Evolutionary conservation across 2,888 invertebrate genomes (phyloP).

Genomic region (Drosophila demipolita): DNA sequence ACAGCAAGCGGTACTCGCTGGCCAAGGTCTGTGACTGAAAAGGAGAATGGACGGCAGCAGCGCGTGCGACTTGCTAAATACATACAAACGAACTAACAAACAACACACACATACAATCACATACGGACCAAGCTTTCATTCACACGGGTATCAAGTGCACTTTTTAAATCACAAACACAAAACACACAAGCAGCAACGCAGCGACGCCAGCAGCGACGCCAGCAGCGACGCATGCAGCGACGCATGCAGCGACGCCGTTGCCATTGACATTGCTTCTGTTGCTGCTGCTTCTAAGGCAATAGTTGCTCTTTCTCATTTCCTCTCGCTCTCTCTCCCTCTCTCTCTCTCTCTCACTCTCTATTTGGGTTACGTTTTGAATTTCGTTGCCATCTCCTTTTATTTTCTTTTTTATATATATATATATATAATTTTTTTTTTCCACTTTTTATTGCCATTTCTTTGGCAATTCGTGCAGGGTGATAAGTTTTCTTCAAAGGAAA

Average conservation of each 20-base stretch:
- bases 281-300: slow-evolving; percentile 33
- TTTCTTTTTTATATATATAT: slow-evolving; percentile 1
- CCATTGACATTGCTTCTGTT: slow-evolving; percentile 45
- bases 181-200: slow-evolving; percentile 34
- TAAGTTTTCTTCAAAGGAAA: slow-evolving; percentile 72
- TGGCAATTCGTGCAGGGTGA: slow-evolving; percentile 64
- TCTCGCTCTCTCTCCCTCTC: background rate
- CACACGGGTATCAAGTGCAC: slow-evolving; percentile 59
- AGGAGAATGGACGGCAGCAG: slow-evolving; percentile 19
- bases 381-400: slow-evolving; percentile 44
- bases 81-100: background rate
- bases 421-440: background rate
- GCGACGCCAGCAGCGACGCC: slow-evolving; percentile 18
- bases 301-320: slow-evolving; percentile 32
- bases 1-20: slow-evolving; percentile 1
- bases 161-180: slow-evolving; percentile 60
- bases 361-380: slow-evolving; percentile 40
- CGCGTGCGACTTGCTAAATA: slow-evolving; percentile 6
- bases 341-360: background rate
- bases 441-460: slow-evolving; percentile 61
- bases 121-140: slow-evolving; percentile 39
- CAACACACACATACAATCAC: background rate
- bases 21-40: slow-evolving; percentile 1
- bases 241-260: slow-evolving; percentile 24
- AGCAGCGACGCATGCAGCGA: slow-evolving; percentile 17